Conservation (phyloP, 2,113 vertebrate genomes). For the Poicephalus gulielmi region DNA sequence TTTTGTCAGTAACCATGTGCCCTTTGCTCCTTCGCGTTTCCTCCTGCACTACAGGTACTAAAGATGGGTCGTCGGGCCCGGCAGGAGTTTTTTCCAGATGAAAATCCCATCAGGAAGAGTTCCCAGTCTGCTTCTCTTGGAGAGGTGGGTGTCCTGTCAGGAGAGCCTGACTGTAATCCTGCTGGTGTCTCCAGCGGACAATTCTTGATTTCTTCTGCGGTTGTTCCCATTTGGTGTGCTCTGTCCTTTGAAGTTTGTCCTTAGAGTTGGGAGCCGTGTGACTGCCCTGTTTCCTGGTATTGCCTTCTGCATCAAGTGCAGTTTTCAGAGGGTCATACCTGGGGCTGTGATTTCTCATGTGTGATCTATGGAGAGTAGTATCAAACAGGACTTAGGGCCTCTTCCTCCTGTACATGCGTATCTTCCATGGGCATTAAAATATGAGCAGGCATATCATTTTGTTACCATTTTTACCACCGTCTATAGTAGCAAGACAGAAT, state of each 20-base stretch:
- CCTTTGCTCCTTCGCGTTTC: neutral
- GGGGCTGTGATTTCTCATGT: fast-evolving
- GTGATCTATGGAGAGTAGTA: neutral
- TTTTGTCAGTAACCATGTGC: neutral
- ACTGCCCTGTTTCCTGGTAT: neutral
- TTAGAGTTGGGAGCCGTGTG: too few species aligned
- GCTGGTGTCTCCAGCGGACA: neutral
- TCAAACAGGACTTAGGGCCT: neutral
- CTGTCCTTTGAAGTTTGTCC: neutral
- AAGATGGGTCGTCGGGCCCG: constrained; percentile 87
- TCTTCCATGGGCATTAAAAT: neutral
- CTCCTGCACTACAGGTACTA: constrained; percentile 64
- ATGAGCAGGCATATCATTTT: neutral
- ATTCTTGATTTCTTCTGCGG: neutral
- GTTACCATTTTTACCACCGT: neutral
- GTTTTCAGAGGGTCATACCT: neutral
- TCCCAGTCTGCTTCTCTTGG: constrained; percentile 67
- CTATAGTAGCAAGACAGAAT: neutral
- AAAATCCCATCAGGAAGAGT: constrained; percentile 73
- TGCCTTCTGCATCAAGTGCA: neutral
- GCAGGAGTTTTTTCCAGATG: constrained; percentile 75
- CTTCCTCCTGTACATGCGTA: fast-evolving
- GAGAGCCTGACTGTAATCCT: neutral
- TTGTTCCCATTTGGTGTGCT: neutral
- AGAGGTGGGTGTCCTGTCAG: constrained; percentile 76